Evolutionary conservation across 1,140 invertebrate genomes (phyloP).

Genomic region (Zophobas morio): DNA sequence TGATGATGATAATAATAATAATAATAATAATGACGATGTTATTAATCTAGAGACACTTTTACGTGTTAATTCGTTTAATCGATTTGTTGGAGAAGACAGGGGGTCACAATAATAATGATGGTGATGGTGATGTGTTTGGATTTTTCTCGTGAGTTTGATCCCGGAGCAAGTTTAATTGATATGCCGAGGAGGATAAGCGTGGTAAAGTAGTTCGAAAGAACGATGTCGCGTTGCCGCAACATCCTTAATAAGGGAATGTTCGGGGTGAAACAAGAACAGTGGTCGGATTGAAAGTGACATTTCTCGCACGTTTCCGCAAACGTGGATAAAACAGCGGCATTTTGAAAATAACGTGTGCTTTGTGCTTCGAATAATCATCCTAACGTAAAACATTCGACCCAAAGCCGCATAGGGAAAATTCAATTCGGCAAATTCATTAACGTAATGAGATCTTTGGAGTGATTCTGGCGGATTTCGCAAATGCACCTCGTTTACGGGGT

Average conservation of each 20-base stretch:
- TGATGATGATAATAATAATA: no score
- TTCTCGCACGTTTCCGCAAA: slow-evolving; percentile 41
- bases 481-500: slow-evolving; percentile 33
- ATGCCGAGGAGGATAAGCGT: slow-evolving; percentile 16
- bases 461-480: slow-evolving; percentile 11
- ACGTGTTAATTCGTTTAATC: no score
- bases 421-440: slow-evolving; percentile 44
- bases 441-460: slow-evolving; percentile 12
- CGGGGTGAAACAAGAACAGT: slow-evolving; percentile 20
- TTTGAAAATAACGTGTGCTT: slow-evolving; percentile 41
- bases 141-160: neutral
- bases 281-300: slow-evolving; percentile 30
- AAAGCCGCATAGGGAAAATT: slow-evolving; percentile 20
- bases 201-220: neutral
- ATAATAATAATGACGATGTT: no score
- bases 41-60: no score
- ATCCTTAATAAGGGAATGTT: slow-evolving; percentile 31
- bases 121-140: neutral
- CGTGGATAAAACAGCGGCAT: slow-evolving; percentile 35
- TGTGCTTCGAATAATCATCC: slow-evolving; percentile 41
- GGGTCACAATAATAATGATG: no score
- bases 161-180: slow-evolving; percentile 22
- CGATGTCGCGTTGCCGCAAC: slow-evolving; percentile 26
- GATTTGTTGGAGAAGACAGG: no score
- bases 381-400: slow-evolving; percentile 15